Conservation (phyloP, 2,888 invertebrate genomes). For the Isotomurus palustris region DNA sequence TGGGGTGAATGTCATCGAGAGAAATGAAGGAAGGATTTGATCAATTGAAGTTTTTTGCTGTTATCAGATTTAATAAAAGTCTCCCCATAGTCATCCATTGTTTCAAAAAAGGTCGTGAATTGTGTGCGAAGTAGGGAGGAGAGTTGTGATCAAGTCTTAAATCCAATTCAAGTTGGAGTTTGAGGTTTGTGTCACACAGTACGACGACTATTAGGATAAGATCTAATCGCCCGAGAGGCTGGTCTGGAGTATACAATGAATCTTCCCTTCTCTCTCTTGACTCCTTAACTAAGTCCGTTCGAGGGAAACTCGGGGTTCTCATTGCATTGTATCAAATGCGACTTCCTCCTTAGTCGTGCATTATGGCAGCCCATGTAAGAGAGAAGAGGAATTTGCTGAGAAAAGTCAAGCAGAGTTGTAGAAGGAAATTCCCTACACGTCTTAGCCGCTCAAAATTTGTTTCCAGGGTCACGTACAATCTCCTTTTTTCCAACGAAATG, state of each 20-base stretch:
- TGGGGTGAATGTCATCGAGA: too few species aligned
- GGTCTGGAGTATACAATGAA: conserved; percentile 5
- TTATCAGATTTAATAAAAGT: conserved; percentile 14
- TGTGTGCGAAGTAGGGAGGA: conserved; percentile 16
- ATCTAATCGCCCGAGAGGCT: conserved; percentile 29
- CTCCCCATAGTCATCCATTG: conserved; percentile 6
- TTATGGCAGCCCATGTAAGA: background rate
- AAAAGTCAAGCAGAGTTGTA: conserved; percentile 10
- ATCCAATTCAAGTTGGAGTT: conserved; percentile 35
- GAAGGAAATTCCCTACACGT: conserved; percentile 42
- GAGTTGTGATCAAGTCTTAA: conserved; percentile 21
- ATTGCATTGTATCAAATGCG: too few species aligned
- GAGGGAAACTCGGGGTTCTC: too few species aligned
- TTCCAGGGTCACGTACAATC: conserved; percentile 45
- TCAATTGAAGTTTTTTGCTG: conserved; percentile 13
- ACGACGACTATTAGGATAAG: conserved; percentile 36
- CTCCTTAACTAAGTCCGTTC: too few species aligned
- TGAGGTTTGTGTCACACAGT: conserved; percentile 28
- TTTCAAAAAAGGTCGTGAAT: conserved; percentile 14
- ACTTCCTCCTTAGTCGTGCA: too few species aligned
- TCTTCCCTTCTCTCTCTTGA: background rate
- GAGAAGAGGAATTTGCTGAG: background rate
- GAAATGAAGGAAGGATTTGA: background rate
- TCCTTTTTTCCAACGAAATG: conserved; percentile 33
- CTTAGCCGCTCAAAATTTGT: conserved; percentile 43